These are phyloP conservation scores for Cerceris ruficornis DNA, from an alignment of 2,888 invertebrate species.

Conservation along the genomic window DNA sequence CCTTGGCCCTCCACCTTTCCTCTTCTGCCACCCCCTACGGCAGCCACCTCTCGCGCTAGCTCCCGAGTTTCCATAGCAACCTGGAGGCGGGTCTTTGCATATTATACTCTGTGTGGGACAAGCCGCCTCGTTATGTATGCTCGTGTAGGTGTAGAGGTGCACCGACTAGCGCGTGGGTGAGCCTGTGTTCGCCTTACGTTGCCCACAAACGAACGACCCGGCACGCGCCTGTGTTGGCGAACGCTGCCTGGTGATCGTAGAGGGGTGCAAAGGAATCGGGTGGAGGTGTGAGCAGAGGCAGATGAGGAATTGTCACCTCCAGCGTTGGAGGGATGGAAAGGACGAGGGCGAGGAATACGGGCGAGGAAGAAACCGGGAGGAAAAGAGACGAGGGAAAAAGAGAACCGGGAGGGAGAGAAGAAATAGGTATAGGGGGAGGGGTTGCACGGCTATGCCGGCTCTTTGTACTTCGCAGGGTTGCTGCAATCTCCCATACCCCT, in stretches of 20 bases:
- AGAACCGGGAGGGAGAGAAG: conserved; percentile 23
- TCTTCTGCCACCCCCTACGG: conserved; percentile 52
- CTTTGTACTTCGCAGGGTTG: conserved; percentile 73
- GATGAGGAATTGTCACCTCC: conserved; percentile 79
- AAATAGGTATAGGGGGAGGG: conserved; percentile 44
- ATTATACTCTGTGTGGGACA: conserved; percentile 81
- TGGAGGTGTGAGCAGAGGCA: conserved; percentile 71
- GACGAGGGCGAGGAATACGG: conserved; percentile 41
- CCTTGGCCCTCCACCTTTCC: conserved; percentile 43
- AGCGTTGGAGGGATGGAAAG: conserved; percentile 48
- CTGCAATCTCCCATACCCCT: conserved; percentile 67
- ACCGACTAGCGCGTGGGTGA: background rate
- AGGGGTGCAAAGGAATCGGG: conserved; percentile 74
- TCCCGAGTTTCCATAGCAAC: conserved; percentile 77
- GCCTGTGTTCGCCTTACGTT: conserved; percentile 5
- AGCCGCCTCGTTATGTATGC: conserved; percentile 75
- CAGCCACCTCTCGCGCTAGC: conserved; percentile 73
- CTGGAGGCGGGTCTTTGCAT: conserved; percentile 81
- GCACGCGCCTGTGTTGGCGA: conserved; percentile 38
- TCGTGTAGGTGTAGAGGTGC: conserved; percentile 59
- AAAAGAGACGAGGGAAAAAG: conserved; percentile 41
- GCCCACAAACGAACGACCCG: conserved; percentile 25
- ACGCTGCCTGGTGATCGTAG: conserved; percentile 76
- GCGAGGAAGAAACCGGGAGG: conserved; percentile 32
- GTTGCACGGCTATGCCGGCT: conserved; percentile 68